Percentiles rank a stretch among this genome's conserved stretches.
phyloP scores from a whole-genome alignment of 2,797 vertebrate species.

The Dicrostonyx torquatus region DNA sequence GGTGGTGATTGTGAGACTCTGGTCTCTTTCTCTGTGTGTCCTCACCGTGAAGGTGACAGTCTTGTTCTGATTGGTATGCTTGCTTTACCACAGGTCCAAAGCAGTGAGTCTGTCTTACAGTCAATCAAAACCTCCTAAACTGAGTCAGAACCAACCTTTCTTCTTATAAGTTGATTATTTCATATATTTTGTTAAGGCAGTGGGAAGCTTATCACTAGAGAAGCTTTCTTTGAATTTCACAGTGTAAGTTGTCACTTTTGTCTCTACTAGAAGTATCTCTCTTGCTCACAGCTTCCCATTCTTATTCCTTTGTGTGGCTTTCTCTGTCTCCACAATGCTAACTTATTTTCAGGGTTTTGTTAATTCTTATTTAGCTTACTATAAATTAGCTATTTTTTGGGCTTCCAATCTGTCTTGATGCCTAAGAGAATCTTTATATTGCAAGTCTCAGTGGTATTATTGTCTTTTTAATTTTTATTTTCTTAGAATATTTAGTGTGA shows the following conservation, averaged over 20 bases:
- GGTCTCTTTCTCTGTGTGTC: not conserved
- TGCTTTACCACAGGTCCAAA: not conserved
- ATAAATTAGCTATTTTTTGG: not conserved
- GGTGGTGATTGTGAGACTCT: not conserved
- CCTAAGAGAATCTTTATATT: not conserved
- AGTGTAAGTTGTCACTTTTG: constrained; percentile 2
- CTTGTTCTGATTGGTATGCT: not conserved
- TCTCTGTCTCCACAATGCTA: not conserved
- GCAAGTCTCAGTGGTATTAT: not conserved
- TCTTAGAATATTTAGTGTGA: constrained; percentile 23
- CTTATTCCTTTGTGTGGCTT: not conserved
- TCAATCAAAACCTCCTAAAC: not conserved
- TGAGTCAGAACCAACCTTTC: not conserved
- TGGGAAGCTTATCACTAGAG: not conserved
- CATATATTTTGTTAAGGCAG: not conserved
- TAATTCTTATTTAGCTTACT: constrained; percentile 5
- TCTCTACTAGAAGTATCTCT: not conserved
- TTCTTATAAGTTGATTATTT: not conserved
- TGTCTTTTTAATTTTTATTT: constrained; percentile 45
- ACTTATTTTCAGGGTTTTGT: not conserved
- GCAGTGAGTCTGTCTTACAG: not conserved
- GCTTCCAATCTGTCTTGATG: not conserved
- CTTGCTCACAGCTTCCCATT: not conserved
- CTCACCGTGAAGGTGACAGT: not conserved
- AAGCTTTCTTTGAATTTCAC: not conserved